Evolutionary conservation across 2,797 vertebrate species (phyloP).

Genomic region (Sebastiscus albofasciatus): DNA sequence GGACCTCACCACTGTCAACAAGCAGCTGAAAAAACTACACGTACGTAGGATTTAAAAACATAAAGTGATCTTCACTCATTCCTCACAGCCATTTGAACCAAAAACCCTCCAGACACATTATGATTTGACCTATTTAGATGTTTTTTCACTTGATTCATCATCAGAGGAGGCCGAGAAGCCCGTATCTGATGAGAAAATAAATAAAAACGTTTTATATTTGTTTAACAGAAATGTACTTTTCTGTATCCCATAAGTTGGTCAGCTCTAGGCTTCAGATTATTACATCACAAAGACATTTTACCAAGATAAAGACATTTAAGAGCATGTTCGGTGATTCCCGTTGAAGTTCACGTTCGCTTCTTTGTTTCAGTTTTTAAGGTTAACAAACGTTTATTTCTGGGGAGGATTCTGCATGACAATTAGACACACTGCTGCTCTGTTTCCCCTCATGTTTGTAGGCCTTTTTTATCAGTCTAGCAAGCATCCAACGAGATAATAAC

Average conservation of each 20-base stretch:
- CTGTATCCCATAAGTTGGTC: not conserved
- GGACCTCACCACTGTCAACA: conserved; percentile 90
- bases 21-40: conserved; percentile 91
- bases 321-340: not conserved
- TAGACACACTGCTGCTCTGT: not conserved
- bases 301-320: not conserved
- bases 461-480: not conserved
- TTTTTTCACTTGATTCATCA: not conserved
- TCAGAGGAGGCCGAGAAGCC: not conserved
- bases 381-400: not conserved
- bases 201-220: not conserved
- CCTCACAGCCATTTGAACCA: not conserved
- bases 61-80: not conserved
- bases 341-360: not conserved
- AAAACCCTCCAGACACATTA: not conserved
- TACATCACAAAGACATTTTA: not conserved
- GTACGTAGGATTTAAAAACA: conserved; percentile 63
- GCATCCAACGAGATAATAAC: not conserved
- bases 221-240: not conserved
- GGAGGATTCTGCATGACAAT: not conserved
- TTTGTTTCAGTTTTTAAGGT: not conserved
- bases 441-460: not conserved
- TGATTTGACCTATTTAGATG: not conserved
- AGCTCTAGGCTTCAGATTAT: not conserved
- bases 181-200: not conserved